These are phyloP conservation scores for Callimorpha dominula DNA, from an alignment of 2,888 invertebrate species.

Conservation along the genomic window DNA sequence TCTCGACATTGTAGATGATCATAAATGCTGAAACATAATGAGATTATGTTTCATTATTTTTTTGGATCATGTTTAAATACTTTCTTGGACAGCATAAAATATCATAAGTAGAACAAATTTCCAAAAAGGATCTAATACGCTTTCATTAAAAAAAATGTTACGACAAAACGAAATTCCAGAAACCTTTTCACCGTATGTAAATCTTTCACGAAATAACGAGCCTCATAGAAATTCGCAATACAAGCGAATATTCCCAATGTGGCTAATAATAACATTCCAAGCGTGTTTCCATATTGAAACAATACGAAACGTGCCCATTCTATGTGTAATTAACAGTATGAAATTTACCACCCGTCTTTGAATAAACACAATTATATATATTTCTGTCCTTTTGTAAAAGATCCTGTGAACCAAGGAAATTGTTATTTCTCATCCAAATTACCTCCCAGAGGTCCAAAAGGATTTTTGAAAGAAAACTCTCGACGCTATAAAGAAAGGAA, in stretches of 20 bases:
- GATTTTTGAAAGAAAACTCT: slow-evolving; percentile 52
- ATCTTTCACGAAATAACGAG: slow-evolving; percentile 25
- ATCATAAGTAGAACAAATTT: neutral
- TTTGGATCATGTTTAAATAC: neutral
- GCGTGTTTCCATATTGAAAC: slow-evolving; percentile 27
- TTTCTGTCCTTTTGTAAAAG: slow-evolving; percentile 43
- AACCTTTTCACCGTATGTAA: slow-evolving; percentile 28
- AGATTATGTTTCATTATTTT: neutral
- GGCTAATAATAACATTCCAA: slow-evolving; percentile 39
- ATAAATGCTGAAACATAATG: neutral
- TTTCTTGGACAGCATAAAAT: neutral
- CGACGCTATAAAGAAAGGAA: slow-evolving; percentile 46
- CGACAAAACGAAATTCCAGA: neutral
- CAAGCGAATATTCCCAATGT: slow-evolving; percentile 19
- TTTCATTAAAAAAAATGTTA: slow-evolving; percentile 1
- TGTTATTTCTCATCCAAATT: slow-evolving; percentile 53
- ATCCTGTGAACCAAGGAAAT: slow-evolving; percentile 37
- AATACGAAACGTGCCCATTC: slow-evolving; percentile 27
- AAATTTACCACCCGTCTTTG: slow-evolving; percentile 44
- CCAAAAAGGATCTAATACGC: neutral
- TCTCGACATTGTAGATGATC: too few relatives aligned
- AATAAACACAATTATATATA: slow-evolving; percentile 50
- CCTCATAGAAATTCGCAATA: slow-evolving; percentile 11
- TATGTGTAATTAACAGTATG: slow-evolving; percentile 48
- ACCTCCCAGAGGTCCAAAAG: slow-evolving; percentile 54